Evolutionary conservation across 2,113 vertebrate genomes (phyloP), one percentile per base, ranked within the genome.

Genomic region (Heptranchias perlo): DNA sequence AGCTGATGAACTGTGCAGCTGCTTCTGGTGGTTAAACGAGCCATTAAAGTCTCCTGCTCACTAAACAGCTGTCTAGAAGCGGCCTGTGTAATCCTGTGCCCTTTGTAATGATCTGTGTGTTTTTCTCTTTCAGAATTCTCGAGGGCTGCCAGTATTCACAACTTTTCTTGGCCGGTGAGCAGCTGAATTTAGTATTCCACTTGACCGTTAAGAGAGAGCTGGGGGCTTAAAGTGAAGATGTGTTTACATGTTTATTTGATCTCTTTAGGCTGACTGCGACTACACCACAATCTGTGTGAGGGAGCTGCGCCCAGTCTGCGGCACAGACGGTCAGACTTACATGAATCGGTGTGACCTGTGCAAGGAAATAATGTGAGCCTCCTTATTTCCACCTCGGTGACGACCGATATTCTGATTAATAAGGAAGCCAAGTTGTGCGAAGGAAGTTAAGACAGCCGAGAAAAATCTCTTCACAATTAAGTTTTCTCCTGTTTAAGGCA

Each of bases 341-440:
- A 91, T 35, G 87, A 91, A 91, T 54, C 87, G 49, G 52, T 91
- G 87, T 58, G 87, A 91, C 87, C 52, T 91, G 28, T 91, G 87
- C 87, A 91, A 91, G 52, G 87, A 91, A n/a, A 61, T 35, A 91
- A 91, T 91, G 87, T 91, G 87, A 91, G 87, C 49, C 14, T 11
- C 8, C 28, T 87, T 87, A 28, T 49, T 52, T 52, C 86, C 78
- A 39, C n/a, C n/a, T 4, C 28, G n/a, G 35, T 35, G 13, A n/a
- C 2, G n/a, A n/a, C 67, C 76, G 18, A 18, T 82, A 44, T 44
- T 44, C 78, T 82, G 39, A 44, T 82, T 82, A 47, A 23, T 82
- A 18, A 82, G 78, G 16, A 82, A 23, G 21, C 16, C 21, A 0
- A 82, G 39, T 82, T 39, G 16, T 18, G 18, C 78, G 47, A 21